phyloP scores from a whole-genome alignment of 2,797 vertebrate species.

The Sebastes reedi region DNA sequence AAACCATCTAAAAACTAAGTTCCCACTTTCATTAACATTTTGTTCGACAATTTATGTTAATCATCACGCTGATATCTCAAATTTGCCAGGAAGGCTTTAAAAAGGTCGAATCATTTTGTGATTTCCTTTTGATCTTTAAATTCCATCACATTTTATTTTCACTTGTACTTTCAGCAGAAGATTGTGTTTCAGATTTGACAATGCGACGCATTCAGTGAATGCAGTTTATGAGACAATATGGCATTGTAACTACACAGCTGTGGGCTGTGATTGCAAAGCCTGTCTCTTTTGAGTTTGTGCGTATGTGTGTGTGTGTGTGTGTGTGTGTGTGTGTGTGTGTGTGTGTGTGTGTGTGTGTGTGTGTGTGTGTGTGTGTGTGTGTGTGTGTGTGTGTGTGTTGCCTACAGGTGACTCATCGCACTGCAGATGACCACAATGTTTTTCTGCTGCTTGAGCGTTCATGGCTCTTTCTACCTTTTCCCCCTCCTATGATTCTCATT shows the following conservation, averaged over 20 bases:
- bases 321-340: conserved; percentile 30
- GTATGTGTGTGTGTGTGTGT: background rate
- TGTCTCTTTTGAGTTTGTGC: conserved; percentile 52
- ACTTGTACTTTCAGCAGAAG: conserved; percentile 16
- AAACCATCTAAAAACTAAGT: conserved; percentile 31
- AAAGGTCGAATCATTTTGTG: conserved; percentile 38
- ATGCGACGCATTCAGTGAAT: conserved; percentile 30
- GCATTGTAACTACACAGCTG: conserved; percentile 63
- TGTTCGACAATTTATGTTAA: conserved; percentile 27
- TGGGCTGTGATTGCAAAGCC: conserved; percentile 68
- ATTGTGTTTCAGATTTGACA: conserved; percentile 40
- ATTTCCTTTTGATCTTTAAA: conserved; percentile 29
- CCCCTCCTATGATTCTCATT: conserved; percentile 42
- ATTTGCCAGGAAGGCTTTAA: conserved; percentile 21
- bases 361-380: conserved; percentile 21
- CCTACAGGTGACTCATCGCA: conserved; percentile 82
- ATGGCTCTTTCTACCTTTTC: conserved; percentile 51
- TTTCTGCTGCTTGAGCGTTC: conserved; percentile 66
- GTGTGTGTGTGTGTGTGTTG: conserved; percentile 50
- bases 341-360: conserved; percentile 45
- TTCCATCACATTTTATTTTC: conserved; percentile 14
- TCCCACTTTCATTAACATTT: conserved; percentile 56
- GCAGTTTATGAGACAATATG: conserved; percentile 58
- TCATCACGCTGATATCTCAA: conserved; percentile 10
- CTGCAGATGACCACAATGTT: conserved; percentile 82